A percentile compares a stretch with the other conserved stretches of the same genome.
Evolutionary conservation across 2,888 invertebrate species (phyloP).

Genomic region (Ectemnius cavifrons): DNA sequence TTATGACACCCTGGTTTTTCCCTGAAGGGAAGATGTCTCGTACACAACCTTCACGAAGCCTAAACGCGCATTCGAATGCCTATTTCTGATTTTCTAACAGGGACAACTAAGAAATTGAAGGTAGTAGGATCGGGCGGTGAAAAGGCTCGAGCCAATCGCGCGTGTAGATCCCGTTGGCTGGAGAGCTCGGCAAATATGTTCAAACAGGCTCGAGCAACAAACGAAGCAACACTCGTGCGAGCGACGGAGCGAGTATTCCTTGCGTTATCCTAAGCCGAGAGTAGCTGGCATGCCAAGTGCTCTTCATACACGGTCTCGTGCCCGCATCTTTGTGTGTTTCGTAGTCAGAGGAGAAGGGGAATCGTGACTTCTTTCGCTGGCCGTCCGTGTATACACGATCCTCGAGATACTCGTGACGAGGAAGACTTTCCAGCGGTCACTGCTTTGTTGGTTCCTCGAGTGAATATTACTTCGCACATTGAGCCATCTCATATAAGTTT

Average conservation of each 20-base stretch:
- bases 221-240: constrained; percentile 50
- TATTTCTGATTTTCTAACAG: too few species aligned
- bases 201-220: constrained; percentile 63
- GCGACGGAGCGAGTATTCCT: constrained; percentile 41
- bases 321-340: constrained; percentile 33
- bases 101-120: constrained; percentile 17
- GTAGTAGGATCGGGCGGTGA: constrained; percentile 32
- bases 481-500: neutral
- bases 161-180: constrained; percentile 46
- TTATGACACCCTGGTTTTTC: too few species aligned
- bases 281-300: constrained; percentile 50
- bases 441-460: neutral
- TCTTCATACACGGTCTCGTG: constrained; percentile 56
- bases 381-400: constrained; percentile 10
- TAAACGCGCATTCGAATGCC: too few species aligned
- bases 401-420: constrained; percentile 9
- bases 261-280: constrained; percentile 57
- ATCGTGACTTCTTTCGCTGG: constrained; percentile 41
- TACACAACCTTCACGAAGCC: too few species aligned
- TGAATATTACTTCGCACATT: neutral
- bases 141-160: constrained; percentile 49
- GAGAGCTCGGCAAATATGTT: constrained; percentile 67
- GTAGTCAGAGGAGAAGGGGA: constrained; percentile 20
- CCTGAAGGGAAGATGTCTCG: too few species aligned
- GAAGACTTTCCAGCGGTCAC: constrained; percentile 17